A percentile compares a stretch with the other conserved stretches of the same genome.
These are phyloP conservation scores for Tyto alba DNA, from an alignment of 2,113 vertebrate genomes.

Conservation along the genomic window DNA sequence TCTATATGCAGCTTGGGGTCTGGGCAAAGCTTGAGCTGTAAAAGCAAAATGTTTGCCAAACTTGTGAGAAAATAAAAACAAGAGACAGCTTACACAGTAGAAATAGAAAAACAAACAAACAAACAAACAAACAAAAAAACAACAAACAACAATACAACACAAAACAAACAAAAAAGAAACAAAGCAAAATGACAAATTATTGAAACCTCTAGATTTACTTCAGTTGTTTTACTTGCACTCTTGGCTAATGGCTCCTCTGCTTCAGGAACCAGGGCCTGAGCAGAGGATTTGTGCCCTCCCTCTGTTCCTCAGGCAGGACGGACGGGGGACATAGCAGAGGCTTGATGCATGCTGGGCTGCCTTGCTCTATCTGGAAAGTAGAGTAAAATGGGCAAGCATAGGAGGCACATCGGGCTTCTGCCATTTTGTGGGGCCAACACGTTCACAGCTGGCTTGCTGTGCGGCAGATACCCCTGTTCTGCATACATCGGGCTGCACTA, in stretches of 20 bases:
- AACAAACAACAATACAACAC: too few species aligned
- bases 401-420: not conserved
- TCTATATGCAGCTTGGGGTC: not conserved
- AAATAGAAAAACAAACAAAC: not conserved
- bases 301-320: not conserved
- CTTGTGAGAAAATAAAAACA: not conserved
- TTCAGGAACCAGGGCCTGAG: not conserved
- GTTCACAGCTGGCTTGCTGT: not conserved
- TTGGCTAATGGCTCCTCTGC: not conserved
- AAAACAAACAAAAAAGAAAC: not conserved
- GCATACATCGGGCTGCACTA: not conserved
- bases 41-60: not conserved
- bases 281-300: not conserved
- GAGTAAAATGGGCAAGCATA: not conserved
- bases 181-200: not conserved
- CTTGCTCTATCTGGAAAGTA: not conserved
- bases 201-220: not conserved
- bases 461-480: not conserved
- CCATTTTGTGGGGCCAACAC: not conserved
- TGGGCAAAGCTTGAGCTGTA: not conserved
- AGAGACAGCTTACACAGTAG: not conserved
- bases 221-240: not conserved
- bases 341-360: not conserved
- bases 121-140: not conserved
- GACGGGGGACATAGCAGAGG: not conserved